phyloP scores from a whole-genome alignment of 2,888 invertebrate species.

The Rhingia rostrata region DNA sequence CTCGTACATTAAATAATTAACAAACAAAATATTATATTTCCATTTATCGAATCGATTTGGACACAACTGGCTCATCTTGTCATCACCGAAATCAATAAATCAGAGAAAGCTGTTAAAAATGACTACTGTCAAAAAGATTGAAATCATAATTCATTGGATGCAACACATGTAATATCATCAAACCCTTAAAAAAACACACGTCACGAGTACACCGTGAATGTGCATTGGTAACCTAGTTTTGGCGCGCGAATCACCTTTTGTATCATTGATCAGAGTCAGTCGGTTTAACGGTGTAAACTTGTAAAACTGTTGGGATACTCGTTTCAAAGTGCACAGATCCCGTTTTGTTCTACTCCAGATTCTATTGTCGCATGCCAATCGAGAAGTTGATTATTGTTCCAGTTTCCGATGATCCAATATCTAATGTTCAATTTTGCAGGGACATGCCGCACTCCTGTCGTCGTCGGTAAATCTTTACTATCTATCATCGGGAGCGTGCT shows the following conservation, averaged over 20 bases:
- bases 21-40: no score
- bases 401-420: slow-evolving; percentile 16
- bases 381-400: slow-evolving; percentile 37
- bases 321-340: slow-evolving; percentile 54
- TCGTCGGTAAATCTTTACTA: neutral
- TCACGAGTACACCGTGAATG: slow-evolving; percentile 10
- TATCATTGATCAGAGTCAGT: slow-evolving; percentile 56
- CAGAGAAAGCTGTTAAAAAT: slow-evolving; percentile 34
- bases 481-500: slow-evolving; percentile 24
- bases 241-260: slow-evolving; percentile 6
- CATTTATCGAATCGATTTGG: no score
- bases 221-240: slow-evolving; percentile 54
- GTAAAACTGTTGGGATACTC: slow-evolving; percentile 50
- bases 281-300: slow-evolving; percentile 62
- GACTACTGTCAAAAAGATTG: neutral
- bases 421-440: slow-evolving; percentile 51
- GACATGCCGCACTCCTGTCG: slow-evolving; percentile 26
- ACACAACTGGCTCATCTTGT: neutral
- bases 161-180: slow-evolving; percentile 9
- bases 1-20: no score
- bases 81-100: slow-evolving; percentile 43
- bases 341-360: slow-evolving; percentile 72
- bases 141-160: slow-evolving; percentile 45
- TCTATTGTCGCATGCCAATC: slow-evolving; percentile 68
- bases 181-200: slow-evolving; percentile 42